Evolutionary conservation across 2,888 invertebrate species (phyloP).

Genomic region (Plebejus argus): DNA sequence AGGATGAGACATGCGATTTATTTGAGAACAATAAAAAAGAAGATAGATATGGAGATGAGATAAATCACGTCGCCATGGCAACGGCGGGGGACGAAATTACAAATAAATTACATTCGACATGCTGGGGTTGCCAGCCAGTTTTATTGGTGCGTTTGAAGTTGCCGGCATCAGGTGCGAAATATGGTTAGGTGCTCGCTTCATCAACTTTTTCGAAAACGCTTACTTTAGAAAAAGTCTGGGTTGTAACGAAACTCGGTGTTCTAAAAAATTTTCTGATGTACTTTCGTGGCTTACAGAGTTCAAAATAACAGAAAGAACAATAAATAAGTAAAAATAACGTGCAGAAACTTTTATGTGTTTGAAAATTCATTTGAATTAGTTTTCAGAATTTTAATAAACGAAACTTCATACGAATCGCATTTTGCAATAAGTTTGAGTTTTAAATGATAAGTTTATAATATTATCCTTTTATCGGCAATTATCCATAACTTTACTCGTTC

Average conservation of each 20-base stretch:
- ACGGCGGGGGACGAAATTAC: conserved; percentile 59
- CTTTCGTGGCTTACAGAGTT: no score
- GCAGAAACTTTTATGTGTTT: not conserved
- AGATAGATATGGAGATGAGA: conserved; percentile 46
- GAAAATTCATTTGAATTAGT: no score
- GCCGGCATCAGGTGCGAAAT: conserved; percentile 60
- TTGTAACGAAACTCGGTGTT: not conserved
- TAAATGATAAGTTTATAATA: not conserved
- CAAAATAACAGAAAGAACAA: no score
- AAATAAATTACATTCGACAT: conserved; percentile 62
- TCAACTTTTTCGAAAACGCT: not conserved
- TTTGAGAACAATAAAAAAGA: conserved; percentile 43
- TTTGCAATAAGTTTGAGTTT: not conserved
- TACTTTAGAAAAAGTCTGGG: not conserved
- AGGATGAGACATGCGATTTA: conserved; percentile 20
- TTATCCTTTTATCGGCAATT: conserved; percentile 23
- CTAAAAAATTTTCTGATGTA: no score
- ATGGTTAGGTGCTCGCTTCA: conserved; percentile 42
- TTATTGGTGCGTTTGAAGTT: conserved; percentile 56
- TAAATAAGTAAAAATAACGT: not conserved
- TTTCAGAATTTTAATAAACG: not conserved
- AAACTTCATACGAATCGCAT: not conserved
- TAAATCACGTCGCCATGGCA: conserved; percentile 57
- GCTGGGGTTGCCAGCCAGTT: conserved; percentile 46
- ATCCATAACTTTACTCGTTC: not conserved